phyloP scores from a whole-genome alignment of 1,140 invertebrate species.

The Achroia grisella region DNA sequence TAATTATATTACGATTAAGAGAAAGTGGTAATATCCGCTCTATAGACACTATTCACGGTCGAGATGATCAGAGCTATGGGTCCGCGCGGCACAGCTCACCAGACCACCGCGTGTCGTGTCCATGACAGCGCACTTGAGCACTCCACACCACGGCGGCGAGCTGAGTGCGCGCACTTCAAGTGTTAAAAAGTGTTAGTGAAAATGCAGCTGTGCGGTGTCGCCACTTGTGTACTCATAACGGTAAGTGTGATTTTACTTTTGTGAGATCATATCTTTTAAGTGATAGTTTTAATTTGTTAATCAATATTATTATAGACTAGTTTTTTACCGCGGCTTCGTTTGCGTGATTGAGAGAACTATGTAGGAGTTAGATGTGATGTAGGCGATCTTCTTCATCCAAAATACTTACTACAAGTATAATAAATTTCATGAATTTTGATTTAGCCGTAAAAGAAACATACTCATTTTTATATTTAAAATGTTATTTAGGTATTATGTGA shows the following conservation, averaged over 20 bases:
- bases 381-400: too few relatives aligned
- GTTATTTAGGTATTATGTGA: too few relatives aligned
- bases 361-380: too few relatives aligned
- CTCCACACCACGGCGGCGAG: conserved; percentile 7
- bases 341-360: too few relatives aligned
- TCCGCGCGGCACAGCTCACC: neutral
- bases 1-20: neutral
- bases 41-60: conserved; percentile 25
- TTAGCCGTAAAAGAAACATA: too few relatives aligned
- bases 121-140: neutral
- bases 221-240: conserved; percentile 31
- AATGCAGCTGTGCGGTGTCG: conserved; percentile 29
- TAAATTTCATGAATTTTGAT: too few relatives aligned
- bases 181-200: conserved; percentile 7
- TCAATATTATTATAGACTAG: conserved; percentile 1
- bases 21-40: conserved; percentile 28
- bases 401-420: too few relatives aligned
- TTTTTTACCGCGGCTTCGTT: too few relatives aligned
- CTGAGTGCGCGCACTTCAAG: neutral
- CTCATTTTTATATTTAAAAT: too few relatives aligned
- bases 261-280: neutral
- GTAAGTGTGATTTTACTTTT: conserved; percentile 24
- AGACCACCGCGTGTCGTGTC: neutral
- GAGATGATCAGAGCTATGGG: too few relatives aligned
- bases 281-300: neutral